Evolutionary conservation across 2,113 vertebrate species (phyloP).

Genomic region (Corapipo altera): DNA sequence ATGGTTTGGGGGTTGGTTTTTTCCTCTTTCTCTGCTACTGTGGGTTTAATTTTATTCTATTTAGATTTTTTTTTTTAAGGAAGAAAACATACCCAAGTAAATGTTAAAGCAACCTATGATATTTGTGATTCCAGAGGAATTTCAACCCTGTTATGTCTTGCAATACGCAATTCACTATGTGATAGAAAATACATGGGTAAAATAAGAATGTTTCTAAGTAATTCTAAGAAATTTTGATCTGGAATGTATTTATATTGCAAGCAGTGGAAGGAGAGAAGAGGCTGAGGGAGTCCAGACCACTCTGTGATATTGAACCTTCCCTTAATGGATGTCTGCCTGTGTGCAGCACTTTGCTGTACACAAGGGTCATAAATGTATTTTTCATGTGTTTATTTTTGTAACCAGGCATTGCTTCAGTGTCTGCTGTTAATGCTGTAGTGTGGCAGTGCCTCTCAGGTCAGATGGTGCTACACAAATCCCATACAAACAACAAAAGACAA

Average conservation of each 20-base stretch:
- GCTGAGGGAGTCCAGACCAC: neutral
- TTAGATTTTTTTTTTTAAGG: neutral
- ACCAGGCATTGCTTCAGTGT: neutral
- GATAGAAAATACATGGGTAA: neutral
- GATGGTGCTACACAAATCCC: neutral
- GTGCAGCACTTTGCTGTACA: conserved; percentile 4
- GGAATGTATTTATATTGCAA: neutral
- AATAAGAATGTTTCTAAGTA: neutral
- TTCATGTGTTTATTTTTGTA: conserved; percentile 50
- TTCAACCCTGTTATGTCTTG: neutral
- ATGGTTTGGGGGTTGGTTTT: neutral
- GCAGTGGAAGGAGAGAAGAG: neutral
- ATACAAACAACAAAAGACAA: neutral
- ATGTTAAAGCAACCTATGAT: neutral
- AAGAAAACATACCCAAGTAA: neutral
- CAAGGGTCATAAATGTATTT: conserved; percentile 39
- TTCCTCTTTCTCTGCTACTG: neutral
- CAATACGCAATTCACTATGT: neutral
- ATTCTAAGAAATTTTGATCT: neutral
- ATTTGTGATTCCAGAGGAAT: neutral
- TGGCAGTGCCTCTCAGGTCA: conserved; percentile 14
- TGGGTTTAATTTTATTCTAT: neutral
- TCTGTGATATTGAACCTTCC: neutral
- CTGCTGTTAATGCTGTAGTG: neutral
- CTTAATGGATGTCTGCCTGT: conserved; percentile 18